phyloP scores from a whole-genome alignment of 2,888 invertebrate genomes.

The Phortica okadai region DNA sequence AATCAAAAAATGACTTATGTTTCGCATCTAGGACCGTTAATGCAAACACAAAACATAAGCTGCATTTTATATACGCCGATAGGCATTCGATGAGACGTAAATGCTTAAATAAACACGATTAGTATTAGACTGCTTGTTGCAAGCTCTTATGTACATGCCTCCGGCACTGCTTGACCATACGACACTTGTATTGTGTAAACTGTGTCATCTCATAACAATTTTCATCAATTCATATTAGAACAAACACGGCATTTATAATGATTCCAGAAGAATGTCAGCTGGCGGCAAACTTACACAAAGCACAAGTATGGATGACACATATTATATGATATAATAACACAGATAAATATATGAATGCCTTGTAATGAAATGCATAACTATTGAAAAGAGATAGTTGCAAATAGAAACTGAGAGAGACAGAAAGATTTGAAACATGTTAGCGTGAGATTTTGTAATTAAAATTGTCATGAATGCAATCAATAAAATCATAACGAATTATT shows the following conservation, averaged over 20 bases:
- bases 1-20: neutral
- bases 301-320: no score
- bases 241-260: neutral
- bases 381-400: neutral
- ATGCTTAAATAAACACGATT: no score
- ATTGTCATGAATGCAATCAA: neutral
- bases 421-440: neutral
- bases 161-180: no score
- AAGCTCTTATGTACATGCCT: no score
- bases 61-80: slow-evolving; percentile 1
- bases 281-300: neutral
- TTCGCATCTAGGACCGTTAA: no score
- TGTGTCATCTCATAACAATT: neutral
- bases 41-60: neutral
- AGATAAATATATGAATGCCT: neutral
- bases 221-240: neutral
- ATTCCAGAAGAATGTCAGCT: neutral
- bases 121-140: no score
- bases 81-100: neutral
- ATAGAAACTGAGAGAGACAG: neutral
- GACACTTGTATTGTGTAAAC: no score
- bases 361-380: neutral
- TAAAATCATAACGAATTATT: slow-evolving; percentile 12
- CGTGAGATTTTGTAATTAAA: neutral
- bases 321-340: no score